Evolutionary conservation across 2,888 invertebrate species (phyloP).

Genomic region (Ceraclea dissimilis): DNA sequence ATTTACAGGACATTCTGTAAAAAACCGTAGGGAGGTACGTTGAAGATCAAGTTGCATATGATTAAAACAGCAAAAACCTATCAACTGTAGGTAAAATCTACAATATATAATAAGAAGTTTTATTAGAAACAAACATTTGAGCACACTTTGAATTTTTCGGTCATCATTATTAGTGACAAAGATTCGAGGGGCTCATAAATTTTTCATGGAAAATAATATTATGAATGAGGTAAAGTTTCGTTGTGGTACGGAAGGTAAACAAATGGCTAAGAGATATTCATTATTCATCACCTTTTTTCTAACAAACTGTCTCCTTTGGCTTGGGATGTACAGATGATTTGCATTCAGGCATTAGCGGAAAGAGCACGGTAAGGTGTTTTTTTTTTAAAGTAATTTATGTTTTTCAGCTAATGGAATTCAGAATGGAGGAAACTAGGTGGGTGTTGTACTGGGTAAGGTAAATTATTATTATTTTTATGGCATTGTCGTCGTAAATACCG

Average conservation of each 20-base stretch:
- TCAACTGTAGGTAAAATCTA: too few relatives aligned
- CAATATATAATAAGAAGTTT: too few relatives aligned
- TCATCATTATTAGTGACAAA: too few relatives aligned
- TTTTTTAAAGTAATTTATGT: slow-evolving; percentile 6
- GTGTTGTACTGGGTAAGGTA: background rate
- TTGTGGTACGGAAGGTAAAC: slow-evolving; percentile 15
- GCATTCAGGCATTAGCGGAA: slow-evolving; percentile 4
- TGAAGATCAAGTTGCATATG: too few relatives aligned
- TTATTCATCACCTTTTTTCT: slow-evolving; percentile 20
- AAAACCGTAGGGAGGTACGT: too few relatives aligned
- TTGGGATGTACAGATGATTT: slow-evolving; percentile 5
- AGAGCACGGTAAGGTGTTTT: background rate
- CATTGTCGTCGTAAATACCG: too few relatives aligned
- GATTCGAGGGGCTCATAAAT: slow-evolving; percentile 17
- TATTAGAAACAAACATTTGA: too few relatives aligned
- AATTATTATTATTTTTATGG: background rate
- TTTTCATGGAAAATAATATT: slow-evolving; percentile 23
- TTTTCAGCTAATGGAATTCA: slow-evolving; percentile 6
- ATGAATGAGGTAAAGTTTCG: slow-evolving; percentile 20
- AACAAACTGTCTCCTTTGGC: background rate
- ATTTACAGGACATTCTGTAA: too few relatives aligned
- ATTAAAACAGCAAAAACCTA: too few relatives aligned
- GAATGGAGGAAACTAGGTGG: background rate
- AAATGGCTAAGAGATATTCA: slow-evolving; percentile 22
- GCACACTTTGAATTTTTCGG: too few relatives aligned